Conservation (phyloP, 1,140 invertebrate species). For the Ips typographus region DNA sequence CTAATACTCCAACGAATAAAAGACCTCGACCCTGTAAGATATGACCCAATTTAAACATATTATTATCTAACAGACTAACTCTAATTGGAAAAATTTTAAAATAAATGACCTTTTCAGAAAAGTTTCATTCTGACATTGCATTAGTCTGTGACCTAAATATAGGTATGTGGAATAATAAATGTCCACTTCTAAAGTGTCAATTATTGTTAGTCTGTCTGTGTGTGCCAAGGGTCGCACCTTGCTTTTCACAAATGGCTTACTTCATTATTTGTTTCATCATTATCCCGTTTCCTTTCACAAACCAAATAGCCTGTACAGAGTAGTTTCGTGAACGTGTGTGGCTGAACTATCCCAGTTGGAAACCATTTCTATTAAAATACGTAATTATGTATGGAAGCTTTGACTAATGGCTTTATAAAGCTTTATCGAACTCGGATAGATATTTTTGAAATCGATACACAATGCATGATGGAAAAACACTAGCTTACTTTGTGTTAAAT, state of each 20-base stretch:
- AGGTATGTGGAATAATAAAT: no score
- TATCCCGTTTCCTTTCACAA: conserved; percentile 21
- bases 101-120: not conserved
- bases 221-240: conserved; percentile 50
- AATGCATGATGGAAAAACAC: no score
- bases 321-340: conserved; percentile 39
- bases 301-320: conserved; percentile 26
- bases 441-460: no score
- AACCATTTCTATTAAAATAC: conserved; percentile 24
- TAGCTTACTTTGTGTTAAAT: no score
- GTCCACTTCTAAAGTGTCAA: no score
- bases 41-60: conserved; percentile 32
- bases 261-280: conserved; percentile 27
- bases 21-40: conserved; percentile 64
- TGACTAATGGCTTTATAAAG: no score
- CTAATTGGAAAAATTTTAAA: not conserved
- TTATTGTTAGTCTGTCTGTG: conserved; percentile 30
- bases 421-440: no score
- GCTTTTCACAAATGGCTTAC: conserved; percentile 29
- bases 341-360: conserved; percentile 15
- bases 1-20: conserved; percentile 55
- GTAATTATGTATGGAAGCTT: not conserved
- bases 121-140: no score
- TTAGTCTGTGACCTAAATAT: no score
- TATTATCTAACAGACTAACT: conserved; percentile 6